Conservation (phyloP, 2,797 vertebrate genomes). For the Agapornis canus region DNA sequence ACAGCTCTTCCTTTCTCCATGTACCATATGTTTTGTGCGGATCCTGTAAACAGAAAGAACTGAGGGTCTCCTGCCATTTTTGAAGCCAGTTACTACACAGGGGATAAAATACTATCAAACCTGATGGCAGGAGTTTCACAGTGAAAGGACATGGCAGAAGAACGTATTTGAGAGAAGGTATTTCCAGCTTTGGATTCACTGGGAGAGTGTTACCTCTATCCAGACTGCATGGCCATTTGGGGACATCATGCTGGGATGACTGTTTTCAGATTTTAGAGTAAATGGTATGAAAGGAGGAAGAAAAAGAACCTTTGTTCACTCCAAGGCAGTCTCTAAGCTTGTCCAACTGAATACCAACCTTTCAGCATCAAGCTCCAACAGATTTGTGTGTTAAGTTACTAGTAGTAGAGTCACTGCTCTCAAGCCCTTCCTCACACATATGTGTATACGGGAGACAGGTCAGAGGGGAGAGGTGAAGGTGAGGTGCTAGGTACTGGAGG, state of each 20-base stretch:
- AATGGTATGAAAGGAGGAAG: background rate
- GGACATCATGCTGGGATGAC: background rate
- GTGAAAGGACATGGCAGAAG: background rate
- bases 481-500: background rate
- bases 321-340: background rate
- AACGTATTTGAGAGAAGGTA: background rate
- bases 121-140: background rate
- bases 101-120: constrained; percentile 28
- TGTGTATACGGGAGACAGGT: background rate
- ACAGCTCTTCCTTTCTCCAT: constrained; percentile 48
- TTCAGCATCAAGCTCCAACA: background rate
- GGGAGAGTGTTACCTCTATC: background rate
- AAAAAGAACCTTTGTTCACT: background rate
- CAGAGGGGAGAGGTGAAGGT: background rate
- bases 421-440: background rate
- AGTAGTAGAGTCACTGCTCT: background rate
- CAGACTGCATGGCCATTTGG: constrained; percentile 17
- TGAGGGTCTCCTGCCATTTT: constrained; percentile 53
- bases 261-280: constrained; percentile 14
- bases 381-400: background rate
- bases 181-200: background rate
- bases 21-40: constrained; percentile 45
- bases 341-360: background rate
- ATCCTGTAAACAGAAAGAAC: constrained; percentile 36
- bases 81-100: constrained; percentile 18